A percentile compares a stretch with the other conserved stretches of the same genome.
Conservation (phyloP, 53 echinoderm and acorn worm species). For the Henricia sp. region DNA sequence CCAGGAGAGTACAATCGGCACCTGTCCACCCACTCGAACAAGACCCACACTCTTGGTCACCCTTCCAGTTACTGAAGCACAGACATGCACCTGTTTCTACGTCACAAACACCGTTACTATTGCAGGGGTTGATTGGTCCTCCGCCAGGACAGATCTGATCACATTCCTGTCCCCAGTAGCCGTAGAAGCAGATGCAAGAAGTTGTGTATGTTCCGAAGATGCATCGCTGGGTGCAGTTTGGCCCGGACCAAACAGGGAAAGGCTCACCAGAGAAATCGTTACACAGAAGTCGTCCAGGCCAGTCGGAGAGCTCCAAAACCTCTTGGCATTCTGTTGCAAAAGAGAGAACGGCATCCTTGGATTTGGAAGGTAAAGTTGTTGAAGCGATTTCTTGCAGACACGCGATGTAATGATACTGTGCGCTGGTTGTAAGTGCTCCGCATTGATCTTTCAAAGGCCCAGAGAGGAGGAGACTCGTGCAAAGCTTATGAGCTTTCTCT, state of each 20-base stretch:
- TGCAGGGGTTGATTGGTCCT: slow-evolving; percentile 72
- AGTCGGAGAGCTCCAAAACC: slow-evolving; percentile 57
- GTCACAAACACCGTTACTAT: slow-evolving; percentile 70
- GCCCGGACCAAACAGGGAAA: slow-evolving; percentile 73
- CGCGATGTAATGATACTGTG: slow-evolving; percentile 75
- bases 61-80: slow-evolving; percentile 74
- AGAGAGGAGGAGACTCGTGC: slow-evolving; percentile 59
- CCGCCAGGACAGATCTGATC: slow-evolving; percentile 73
- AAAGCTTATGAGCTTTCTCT: slow-evolving; percentile 52
- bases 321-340: slow-evolving; percentile 79
- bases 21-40: slow-evolving; percentile 79
- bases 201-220: slow-evolving; percentile 69
- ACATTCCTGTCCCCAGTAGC: slow-evolving; percentile 82
- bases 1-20: slow-evolving; percentile 68
- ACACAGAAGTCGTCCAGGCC: slow-evolving; percentile 75
- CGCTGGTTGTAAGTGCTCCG: slow-evolving; percentile 46
- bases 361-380: slow-evolving; percentile 35
- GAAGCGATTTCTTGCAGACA: slow-evolving; percentile 68
- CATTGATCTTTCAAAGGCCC: slow-evolving; percentile 67
- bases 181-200: slow-evolving; percentile 69
- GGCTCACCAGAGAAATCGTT: slow-evolving; percentile 66
- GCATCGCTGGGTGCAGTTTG: slow-evolving; percentile 67
- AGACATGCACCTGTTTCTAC: slow-evolving; percentile 70
- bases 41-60: slow-evolving; percentile 63
- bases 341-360: slow-evolving; percentile 72